Percentiles rank a stretch among this genome's conserved stretches.
phyloP scores from a whole-genome alignment of 2,888 invertebrate genomes.

The Thecophora atra region DNA sequence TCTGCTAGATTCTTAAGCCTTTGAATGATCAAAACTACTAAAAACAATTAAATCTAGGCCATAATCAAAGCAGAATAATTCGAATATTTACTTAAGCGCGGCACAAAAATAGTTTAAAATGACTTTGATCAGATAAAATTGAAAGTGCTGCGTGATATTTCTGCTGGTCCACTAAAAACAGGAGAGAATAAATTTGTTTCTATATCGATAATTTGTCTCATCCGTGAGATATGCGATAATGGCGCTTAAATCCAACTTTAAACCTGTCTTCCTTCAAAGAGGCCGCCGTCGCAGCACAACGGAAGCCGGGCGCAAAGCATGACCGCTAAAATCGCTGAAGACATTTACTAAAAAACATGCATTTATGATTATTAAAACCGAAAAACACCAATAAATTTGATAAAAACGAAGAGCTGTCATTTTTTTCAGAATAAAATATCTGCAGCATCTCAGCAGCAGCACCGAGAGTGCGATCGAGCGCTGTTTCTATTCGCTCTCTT shows the following conservation, averaged over 20 bases:
- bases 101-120: no score
- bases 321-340: background rate
- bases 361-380: background rate
- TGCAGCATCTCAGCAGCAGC: background rate
- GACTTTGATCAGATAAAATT: no score
- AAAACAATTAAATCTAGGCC: no score
- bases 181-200: slow-evolving; percentile 2
- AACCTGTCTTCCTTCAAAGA: background rate
- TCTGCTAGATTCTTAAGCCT: no score
- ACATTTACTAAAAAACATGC: background rate
- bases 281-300: background rate
- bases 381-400: slow-evolving; percentile 7
- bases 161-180: background rate
- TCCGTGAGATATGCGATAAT: background rate
- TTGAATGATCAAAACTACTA: no score
- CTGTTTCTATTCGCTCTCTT: no score
- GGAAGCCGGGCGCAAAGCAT: background rate
- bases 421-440: background rate
- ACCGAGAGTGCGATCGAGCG: slow-evolving; percentile 1
- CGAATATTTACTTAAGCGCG: no score
- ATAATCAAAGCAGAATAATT: no score
- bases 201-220: background rate
- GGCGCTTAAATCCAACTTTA: background rate
- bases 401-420: background rate
- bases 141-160: background rate